Evolutionary conservation across 2,797 vertebrate genomes (phyloP).

Genomic region (Threskiornis aethiopicus): DNA sequence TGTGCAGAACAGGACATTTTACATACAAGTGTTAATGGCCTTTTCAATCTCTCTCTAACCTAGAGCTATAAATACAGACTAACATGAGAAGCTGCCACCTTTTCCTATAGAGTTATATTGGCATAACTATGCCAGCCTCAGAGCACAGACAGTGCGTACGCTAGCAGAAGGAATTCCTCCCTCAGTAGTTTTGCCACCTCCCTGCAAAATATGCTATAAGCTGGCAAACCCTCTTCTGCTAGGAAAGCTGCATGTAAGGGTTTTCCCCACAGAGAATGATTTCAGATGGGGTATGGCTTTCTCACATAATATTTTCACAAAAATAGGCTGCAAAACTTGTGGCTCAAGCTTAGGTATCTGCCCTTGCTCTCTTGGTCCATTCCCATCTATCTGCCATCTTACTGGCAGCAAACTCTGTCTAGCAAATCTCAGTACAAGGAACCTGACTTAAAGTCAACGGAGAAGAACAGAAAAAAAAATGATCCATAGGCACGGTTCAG

Average conservation of each 20-base stretch:
- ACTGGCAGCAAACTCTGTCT: not conserved
- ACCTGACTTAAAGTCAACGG: not conserved
- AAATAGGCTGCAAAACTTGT: not conserved
- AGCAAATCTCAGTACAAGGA: not conserved
- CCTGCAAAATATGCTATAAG: not conserved
- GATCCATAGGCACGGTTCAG: not conserved
- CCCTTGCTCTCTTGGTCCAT: not conserved
- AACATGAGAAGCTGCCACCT: not conserved
- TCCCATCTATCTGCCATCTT: not conserved
- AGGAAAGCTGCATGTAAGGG: not conserved
- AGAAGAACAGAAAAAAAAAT: not conserved
- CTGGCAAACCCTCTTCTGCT: not conserved
- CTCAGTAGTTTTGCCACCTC: not conserved
- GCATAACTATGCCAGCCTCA: not conserved
- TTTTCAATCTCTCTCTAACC: slow-evolving; percentile 30
- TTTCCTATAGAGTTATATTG: not conserved
- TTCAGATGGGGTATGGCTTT: not conserved
- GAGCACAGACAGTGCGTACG: not conserved
- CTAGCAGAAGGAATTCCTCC: not conserved
- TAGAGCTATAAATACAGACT: slow-evolving; percentile 27
- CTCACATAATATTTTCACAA: not conserved
- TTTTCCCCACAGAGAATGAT: not conserved
- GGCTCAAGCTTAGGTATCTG: not conserved
- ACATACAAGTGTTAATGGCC: not conserved
- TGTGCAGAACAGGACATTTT: not conserved